Conservation (phyloP, 2,797 vertebrate genomes). For the Girardinus metallicus region DNA sequence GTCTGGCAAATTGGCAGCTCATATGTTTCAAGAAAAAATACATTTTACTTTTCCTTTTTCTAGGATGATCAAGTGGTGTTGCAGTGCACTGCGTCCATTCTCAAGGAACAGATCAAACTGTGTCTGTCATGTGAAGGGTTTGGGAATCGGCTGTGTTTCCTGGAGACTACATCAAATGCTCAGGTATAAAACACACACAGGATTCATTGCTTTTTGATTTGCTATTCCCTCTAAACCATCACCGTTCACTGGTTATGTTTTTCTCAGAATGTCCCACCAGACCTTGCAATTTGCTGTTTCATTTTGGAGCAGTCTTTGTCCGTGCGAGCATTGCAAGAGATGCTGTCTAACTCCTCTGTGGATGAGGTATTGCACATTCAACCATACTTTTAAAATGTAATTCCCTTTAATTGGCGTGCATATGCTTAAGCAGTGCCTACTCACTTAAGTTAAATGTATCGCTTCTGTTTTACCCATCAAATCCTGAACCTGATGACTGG, state of each 20-base stretch:
- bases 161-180: conserved; percentile 92
- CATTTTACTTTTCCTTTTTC: conserved; percentile 24
- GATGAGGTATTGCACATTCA: conserved; percentile 68
- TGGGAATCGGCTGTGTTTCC: conserved; percentile 91
- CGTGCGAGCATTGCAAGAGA: conserved; percentile 92
- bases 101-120: conserved; percentile 93
- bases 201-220: background rate
- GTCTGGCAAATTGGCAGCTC: background rate
- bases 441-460: conserved; percentile 23
- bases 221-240: background rate
- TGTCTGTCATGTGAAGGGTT: conserved; percentile 93
- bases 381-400: background rate
- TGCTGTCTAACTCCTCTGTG: conserved; percentile 90
- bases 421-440: background rate
- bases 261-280: conserved; percentile 89
- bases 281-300: conserved; percentile 92
- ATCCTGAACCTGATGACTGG: conserved; percentile 31
- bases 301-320: conserved; percentile 93
- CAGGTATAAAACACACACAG: conserved; percentile 76
- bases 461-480: conserved; percentile 33
- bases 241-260: background rate
- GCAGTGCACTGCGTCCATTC: conserved; percentile 89
- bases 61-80: conserved; percentile 92
- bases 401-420: background rate
- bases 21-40: conserved; percentile 4